These are phyloP conservation scores for Ormyrus rosae DNA, from an alignment of 2,888 invertebrate genomes.

Conservation along the genomic window DNA sequence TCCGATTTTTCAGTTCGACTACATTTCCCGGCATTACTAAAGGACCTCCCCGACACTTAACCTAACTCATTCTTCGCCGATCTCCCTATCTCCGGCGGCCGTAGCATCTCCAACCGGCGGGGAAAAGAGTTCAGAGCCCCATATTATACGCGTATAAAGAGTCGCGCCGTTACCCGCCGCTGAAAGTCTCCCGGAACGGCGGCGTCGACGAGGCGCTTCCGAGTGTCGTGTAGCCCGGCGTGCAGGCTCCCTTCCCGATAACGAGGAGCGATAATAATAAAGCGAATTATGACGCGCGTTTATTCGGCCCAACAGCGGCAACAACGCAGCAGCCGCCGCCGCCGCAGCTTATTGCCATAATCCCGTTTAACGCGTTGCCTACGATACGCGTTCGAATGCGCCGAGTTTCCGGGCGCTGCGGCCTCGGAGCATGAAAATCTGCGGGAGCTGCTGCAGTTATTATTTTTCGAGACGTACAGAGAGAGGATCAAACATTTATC, in stretches of 20 bases:
- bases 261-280: slow-evolving; percentile 54
- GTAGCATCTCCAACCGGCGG: no score
- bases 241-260: slow-evolving; percentile 17
- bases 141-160: no score
- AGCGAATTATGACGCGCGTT: slow-evolving; percentile 33
- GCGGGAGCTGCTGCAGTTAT: no score
- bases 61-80: no score
- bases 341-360: slow-evolving; percentile 1
- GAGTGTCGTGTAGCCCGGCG: background rate
- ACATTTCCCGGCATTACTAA: no score
- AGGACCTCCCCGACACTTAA: no score
- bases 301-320: slow-evolving; percentile 8
- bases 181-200: background rate
- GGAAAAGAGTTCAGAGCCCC: no score
- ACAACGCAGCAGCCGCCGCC: background rate
- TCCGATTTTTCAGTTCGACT: no score
- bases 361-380: background rate
- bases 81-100: no score
- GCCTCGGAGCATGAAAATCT: no score
- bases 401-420: background rate
- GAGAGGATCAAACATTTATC: slow-evolving; percentile 2
- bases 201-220: background rate
- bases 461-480: no score
- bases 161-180: no score
- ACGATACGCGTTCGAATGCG: background rate